Conservation (phyloP, 2,888 invertebrate genomes). For the Eupsilia transversa region DNA sequence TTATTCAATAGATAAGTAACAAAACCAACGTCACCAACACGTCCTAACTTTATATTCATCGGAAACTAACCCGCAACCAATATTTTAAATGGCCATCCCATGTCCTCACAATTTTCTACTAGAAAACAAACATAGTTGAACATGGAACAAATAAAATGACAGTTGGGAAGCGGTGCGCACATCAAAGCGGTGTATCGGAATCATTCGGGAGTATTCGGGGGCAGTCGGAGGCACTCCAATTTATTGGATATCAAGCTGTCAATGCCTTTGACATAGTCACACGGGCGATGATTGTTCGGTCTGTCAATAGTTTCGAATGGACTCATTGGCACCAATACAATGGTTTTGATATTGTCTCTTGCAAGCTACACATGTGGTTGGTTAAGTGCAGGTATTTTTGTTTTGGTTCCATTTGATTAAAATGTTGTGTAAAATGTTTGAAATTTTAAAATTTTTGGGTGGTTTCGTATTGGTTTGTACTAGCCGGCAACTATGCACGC, state of each 20-base stretch:
- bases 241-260: conserved; percentile 77
- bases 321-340: conserved; percentile 50
- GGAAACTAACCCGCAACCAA: conserved; percentile 32
- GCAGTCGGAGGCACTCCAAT: conserved; percentile 68
- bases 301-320: conserved; percentile 66
- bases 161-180: conserved; percentile 50
- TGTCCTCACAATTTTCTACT: conserved; percentile 53
- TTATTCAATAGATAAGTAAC: background rate
- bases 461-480: background rate
- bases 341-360: conserved; percentile 35
- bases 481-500: no score
- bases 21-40: conserved; percentile 1
- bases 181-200: conserved; percentile 62
- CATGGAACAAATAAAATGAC: conserved; percentile 64
- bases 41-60: conserved; percentile 3
- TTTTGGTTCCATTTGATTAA: background rate
- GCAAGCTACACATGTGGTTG: conserved; percentile 11
- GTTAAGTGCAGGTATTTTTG: conserved; percentile 10
- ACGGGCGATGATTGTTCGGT: conserved; percentile 67
- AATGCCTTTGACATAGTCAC: conserved; percentile 72
- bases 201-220: conserved; percentile 48
- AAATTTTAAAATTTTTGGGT: background rate
- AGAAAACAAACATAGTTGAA: conserved; percentile 49
- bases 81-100: conserved; percentile 54
- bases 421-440: no score